phyloP scores from a whole-genome alignment of 1,140 invertebrate genomes.

The Elysia chlorotica region DNA sequence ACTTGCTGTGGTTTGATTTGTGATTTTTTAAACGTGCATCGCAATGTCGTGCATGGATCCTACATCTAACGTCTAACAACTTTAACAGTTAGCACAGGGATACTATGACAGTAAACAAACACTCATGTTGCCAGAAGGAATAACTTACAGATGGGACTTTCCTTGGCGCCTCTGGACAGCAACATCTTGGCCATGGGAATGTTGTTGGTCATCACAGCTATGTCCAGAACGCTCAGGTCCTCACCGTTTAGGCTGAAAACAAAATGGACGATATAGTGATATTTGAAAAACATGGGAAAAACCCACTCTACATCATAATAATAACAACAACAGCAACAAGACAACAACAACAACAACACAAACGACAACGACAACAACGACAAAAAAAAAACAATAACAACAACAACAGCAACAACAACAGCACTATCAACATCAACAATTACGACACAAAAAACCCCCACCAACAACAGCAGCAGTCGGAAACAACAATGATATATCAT shows the following conservation, averaged over 20 bases:
- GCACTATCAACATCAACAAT: background rate
- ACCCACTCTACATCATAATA: background rate
- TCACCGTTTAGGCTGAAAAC: conserved; percentile 77
- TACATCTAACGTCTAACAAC: too few species aligned
- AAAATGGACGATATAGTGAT: too few species aligned
- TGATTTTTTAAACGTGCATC: too few species aligned
- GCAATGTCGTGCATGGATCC: too few species aligned
- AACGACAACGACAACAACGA: background rate
- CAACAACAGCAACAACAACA: background rate
- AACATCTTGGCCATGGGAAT: conserved; percentile 85
- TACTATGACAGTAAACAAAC: too few species aligned
- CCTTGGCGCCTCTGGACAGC: conserved; percentile 83
- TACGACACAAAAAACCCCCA: too few species aligned
- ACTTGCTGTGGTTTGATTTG: too few species aligned
- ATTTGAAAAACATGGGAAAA: background rate
- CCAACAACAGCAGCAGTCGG: too few species aligned
- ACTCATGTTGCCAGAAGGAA: too few species aligned
- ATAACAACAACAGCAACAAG: background rate
- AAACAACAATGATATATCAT: too few species aligned
- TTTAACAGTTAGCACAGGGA: too few species aligned
- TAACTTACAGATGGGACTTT: conserved; percentile 87
- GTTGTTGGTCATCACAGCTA: conserved; percentile 88
- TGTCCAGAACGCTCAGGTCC: conserved; percentile 85
- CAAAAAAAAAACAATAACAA: background rate
- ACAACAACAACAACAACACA: background rate